Percentiles rank a stretch among this genome's conserved stretches.
Conservation (phyloP, 2,888 invertebrate species). For the Drosophila emarginata region DNA sequence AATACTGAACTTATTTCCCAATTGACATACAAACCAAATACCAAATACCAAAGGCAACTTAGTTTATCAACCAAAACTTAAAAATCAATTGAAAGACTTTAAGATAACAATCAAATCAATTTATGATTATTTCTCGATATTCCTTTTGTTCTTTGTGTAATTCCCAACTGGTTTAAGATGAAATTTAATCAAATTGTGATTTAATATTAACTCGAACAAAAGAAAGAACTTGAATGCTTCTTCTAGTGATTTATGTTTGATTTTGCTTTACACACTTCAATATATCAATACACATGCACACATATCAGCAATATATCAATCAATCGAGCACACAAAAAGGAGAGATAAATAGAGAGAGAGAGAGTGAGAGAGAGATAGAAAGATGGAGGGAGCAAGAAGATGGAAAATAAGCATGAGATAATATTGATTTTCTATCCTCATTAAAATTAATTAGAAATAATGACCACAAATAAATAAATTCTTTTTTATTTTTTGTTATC, state of each 20-base stretch:
- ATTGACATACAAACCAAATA: too few relatives aligned
- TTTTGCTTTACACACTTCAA: background rate
- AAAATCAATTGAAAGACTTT: too few relatives aligned
- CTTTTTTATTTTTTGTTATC: slow-evolving; percentile 18
- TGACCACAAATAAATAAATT: slow-evolving; percentile 31
- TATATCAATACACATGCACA: slow-evolving; percentile 1
- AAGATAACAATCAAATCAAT: background rate
- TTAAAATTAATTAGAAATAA: slow-evolving; percentile 66
- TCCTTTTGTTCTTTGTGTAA: too few relatives aligned
- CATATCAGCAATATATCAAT: slow-evolving; percentile 19
- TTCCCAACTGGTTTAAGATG: too few relatives aligned
- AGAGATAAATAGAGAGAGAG: background rate
- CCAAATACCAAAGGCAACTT: background rate
- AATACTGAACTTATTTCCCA: background rate
- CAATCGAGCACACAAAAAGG: slow-evolving; percentile 3
- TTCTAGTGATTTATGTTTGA: slow-evolving; percentile 11
- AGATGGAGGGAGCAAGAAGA: background rate
- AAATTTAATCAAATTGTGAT: background rate
- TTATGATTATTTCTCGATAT: background rate
- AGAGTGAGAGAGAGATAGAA: background rate
- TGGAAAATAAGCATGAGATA: background rate
- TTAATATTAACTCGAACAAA: slow-evolving; percentile 1
- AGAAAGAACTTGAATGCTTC: background rate
- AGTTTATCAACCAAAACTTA: background rate
- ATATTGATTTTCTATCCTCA: slow-evolving; percentile 18